A percentile compares a stretch with the other conserved stretches of the same genome.
phyloP scores from a whole-genome alignment of 2,113 vertebrate genomes.

The Arothron firmamentum region DNA sequence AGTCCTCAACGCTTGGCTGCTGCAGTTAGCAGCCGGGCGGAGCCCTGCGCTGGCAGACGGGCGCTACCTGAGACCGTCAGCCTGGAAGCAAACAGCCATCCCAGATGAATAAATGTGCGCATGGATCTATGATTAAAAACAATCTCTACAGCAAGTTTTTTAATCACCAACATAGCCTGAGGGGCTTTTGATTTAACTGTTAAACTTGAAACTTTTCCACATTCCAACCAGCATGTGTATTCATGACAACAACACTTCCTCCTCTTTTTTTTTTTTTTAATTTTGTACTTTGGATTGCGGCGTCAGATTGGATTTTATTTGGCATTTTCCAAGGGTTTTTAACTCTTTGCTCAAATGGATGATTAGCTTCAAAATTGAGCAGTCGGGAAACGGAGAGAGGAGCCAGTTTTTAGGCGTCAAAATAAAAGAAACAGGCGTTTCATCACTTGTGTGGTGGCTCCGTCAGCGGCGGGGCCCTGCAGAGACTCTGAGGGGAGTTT shows the following conservation, averaged over 20 bases:
- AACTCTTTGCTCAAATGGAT: too few species aligned
- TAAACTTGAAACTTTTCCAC: slow-evolving; percentile 51
- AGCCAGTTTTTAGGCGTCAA: too few species aligned
- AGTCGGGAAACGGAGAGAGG: too few species aligned
- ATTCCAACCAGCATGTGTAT: not conserved
- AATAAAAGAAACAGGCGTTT: too few species aligned
- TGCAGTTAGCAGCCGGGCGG: not conserved
- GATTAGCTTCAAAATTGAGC: too few species aligned
- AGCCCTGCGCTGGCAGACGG: slow-evolving; percentile 1
- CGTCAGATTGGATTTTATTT: slow-evolving; percentile 17
- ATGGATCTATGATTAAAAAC: slow-evolving; percentile 6
- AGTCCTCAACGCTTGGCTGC: not conserved
- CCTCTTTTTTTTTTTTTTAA: not conserved
- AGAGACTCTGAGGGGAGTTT: too few species aligned
- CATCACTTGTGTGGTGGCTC: too few species aligned
- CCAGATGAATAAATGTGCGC: not conserved
- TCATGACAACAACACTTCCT: not conserved
- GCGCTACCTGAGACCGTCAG: slow-evolving; percentile 31
- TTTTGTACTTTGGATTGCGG: slow-evolving; percentile 3
- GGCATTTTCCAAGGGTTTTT: too few species aligned
- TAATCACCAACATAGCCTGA: slow-evolving; percentile 54
- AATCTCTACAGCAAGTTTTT: slow-evolving; percentile 46
- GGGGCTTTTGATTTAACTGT: slow-evolving; percentile 41
- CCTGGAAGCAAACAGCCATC: slow-evolving; percentile 20
- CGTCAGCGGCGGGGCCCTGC: too few species aligned